Base-by-base conservation (phyloP, 2,888 invertebrate genomes). In the Panzeria rudis region DNA sequence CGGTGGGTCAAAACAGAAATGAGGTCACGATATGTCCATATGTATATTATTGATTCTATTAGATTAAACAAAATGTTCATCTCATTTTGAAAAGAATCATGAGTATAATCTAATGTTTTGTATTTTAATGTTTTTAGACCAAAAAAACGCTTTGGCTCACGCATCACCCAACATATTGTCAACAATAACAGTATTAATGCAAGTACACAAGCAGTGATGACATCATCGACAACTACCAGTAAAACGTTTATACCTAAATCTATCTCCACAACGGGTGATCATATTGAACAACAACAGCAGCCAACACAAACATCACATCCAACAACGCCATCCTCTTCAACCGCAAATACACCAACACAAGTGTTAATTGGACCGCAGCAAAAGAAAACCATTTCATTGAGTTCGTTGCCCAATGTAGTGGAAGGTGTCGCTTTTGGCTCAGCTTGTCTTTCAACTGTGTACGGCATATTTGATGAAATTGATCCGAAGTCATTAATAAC, bases 401-500 rank as follows among this genome's bases (percentile, higher is more conserved):
- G 88, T 73, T 91, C 91, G 38, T 86, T 91, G 86, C 90, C 91
- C 75, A 91, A 91, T 84, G 91, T 91, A 2, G 89, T 90, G 59
- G 91, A 91, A 84, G 91, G 91, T 69, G 90, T 91, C 50, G 89
- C 89, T 23, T 80, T 91, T 87, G 87, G 88, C n/a, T 41, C 86
- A 68, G 83, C 75, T 59, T 62, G 86, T 64, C 71, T 87, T 32
- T 89, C 89, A 44, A 90, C 89, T 66, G 80, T 88, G 7, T 90
- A 89, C 20, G 89, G 88, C 68, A 85, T 88, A 0, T 35, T 87
- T 17, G 89, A 89, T 75, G 86, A 86, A 17, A 89, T 88, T 61
- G 91, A 89, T 79, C 92, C 93, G 2, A 94, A 93, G 88, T 93
- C 94, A 11, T 85, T 90, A 88, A 94, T 94, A 76, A 94, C 95